Evolutionary conservation across 2,888 invertebrate species (phyloP).

Genomic region (Yponomeuta cagnagella): DNA sequence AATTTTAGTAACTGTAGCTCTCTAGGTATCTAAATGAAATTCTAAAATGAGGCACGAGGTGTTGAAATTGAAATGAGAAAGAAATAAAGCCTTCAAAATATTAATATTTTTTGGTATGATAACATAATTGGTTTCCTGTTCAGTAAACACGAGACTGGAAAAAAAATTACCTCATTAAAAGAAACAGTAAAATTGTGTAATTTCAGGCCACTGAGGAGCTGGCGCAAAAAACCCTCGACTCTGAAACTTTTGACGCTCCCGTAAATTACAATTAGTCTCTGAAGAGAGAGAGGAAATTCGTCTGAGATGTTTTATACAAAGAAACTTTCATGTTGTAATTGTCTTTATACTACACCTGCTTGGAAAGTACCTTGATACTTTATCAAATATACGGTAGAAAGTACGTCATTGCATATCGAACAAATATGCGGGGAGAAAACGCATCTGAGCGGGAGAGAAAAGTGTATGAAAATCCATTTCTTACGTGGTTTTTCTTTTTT

Average conservation of each 20-base stretch:
- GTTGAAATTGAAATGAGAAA: too few relatives aligned
- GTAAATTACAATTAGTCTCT: conserved; percentile 26
- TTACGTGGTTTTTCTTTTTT: too few relatives aligned
- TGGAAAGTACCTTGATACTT: too few relatives aligned
- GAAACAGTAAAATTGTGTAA: conserved; percentile 10
- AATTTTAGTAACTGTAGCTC: too few relatives aligned
- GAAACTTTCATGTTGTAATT: not conserved
- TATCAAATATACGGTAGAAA: too few relatives aligned
- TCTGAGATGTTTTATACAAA: not conserved
- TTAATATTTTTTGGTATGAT: not conserved
- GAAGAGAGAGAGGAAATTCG: not conserved
- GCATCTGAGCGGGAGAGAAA: too few relatives aligned
- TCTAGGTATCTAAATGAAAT: too few relatives aligned
- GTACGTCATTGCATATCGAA: too few relatives aligned
- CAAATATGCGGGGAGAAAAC: too few relatives aligned
- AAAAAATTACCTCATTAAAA: conserved; percentile 8
- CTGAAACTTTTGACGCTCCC: conserved; percentile 21
- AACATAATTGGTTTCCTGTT: not conserved
- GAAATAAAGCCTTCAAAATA: not conserved
- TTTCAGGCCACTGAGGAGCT: conserved; percentile 5
- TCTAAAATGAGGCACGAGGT: too few relatives aligned
- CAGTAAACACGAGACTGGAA: conserved; percentile 3
- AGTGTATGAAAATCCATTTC: too few relatives aligned
- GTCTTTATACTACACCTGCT: too few relatives aligned
- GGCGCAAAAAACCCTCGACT: not conserved